Percentiles rank a stretch among this genome's conserved stretches.
These are phyloP conservation scores for Temnothorax nylanderi DNA, from an alignment of 1,140 invertebrate species.

Conservation along the genomic window DNA sequence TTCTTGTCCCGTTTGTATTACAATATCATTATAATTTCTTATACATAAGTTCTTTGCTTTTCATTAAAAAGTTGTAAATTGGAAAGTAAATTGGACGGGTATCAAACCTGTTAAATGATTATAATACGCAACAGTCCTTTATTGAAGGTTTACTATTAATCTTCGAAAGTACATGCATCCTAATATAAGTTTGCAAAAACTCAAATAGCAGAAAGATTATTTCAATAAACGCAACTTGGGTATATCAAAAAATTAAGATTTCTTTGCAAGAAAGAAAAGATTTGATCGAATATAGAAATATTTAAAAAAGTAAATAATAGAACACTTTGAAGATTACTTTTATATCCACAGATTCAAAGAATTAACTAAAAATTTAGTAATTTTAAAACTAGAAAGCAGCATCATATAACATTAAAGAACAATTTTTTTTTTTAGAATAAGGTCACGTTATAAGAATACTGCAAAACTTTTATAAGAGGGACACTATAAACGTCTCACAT, in stretches of 20 bases:
- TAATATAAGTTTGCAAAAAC: neutral
- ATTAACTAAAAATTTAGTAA: neutral
- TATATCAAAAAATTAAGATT: neutral
- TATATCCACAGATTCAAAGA: neutral
- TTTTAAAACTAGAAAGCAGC: neutral
- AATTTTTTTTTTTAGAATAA: neutral
- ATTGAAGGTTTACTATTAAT: neutral
- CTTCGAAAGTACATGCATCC: neutral
- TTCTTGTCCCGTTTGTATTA: neutral
- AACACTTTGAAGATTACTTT: neutral
- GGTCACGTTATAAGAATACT: constrained; percentile 2
- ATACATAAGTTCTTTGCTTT: neutral
- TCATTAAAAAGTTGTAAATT: neutral
- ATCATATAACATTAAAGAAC: neutral
- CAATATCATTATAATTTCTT: neutral
- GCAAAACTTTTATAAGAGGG: neutral
- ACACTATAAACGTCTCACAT: neutral
- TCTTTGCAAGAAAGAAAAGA: neutral
- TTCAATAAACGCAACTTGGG: neutral
- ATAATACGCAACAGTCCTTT: neutral
- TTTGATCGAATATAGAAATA: neutral
- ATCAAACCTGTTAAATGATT: neutral
- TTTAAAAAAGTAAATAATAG: neutral
- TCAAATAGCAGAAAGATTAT: neutral
- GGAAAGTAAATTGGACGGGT: neutral